Evolutionary conservation across 1,140 invertebrate genomes (phyloP), one percentile per base, ranked within the genome.

Genomic region (Diachasmimorpha longicaudata): DNA sequence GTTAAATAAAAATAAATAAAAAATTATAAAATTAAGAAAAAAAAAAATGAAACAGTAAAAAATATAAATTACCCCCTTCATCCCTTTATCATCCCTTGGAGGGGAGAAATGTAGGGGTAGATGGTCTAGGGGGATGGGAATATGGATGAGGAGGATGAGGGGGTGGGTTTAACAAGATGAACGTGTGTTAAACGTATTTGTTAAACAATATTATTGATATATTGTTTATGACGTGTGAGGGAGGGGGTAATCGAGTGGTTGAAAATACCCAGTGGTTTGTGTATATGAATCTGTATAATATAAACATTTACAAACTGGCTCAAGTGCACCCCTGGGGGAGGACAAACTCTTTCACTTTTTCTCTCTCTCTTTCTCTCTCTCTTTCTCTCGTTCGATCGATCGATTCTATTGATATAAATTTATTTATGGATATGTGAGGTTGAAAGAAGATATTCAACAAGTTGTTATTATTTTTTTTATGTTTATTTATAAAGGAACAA

Each of bases 161-260:
- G 48, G 48, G 6, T 14, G 25, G 63, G 46, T 5, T 14, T 16
- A 39, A 68, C 36, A 37, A 68, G 66, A 37, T 68, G n/a, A 13
- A 68, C 66, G 25, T 37, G 77, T 78, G 71, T 75, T 80, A 78
- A n/a, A 80, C 77, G 71, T 79, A 85, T 85, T 85, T 83, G 79
- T 85, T 82, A 81, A 84, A 85, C 80, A 84, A 85, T 82, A 85
- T 85, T 85, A 84, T 85, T 81, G 77, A 78, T 76, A 78, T 75
- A 77, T 63, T 63, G 58, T 63, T 3, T 25, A 25, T n/a, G 48
- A 52, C 48, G 19, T 23, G 21, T 23, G 23, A 8, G 58, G 66
- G 31, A 37, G 31, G 25, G 8, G 36, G 25, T 52, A 52, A 52
- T 14, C 36, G 8, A n/a, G 36, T 37, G 25, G 36, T 66, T 66